phyloP scores from a whole-genome alignment of 2,113 vertebrate species.

The Pseudopipra pipra region DNA sequence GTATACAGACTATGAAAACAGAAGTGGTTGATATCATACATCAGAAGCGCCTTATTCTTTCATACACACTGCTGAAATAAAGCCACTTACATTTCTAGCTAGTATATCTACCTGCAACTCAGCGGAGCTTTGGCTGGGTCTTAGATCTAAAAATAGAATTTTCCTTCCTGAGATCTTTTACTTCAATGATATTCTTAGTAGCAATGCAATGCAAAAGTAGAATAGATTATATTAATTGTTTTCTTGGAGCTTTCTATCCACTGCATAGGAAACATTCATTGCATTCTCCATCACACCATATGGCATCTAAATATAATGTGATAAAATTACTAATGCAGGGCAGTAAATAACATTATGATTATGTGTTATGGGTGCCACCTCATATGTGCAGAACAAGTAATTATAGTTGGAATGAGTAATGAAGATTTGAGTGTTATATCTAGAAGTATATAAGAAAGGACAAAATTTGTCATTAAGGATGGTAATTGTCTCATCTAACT shows the following conservation, averaged over 20 bases:
- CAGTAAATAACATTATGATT: slow-evolving; percentile 52
- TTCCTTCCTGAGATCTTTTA: neutral
- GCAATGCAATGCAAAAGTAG: neutral
- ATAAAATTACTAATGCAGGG: slow-evolving; percentile 39
- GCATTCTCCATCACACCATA: neutral
- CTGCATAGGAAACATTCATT: neutral
- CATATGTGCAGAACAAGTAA: slow-evolving; percentile 12
- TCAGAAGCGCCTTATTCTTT: neutral
- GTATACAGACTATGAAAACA: neutral
- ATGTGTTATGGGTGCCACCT: slow-evolving; percentile 1
- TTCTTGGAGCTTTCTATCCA: neutral
- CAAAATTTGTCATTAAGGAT: slow-evolving; percentile 25
- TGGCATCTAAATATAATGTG: slow-evolving; percentile 14
- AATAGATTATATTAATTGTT: neutral
- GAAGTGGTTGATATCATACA: neutral
- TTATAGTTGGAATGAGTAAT: slow-evolving; percentile 39
- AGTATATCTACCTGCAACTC: neutral
- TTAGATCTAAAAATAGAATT: slow-evolving; percentile 19
- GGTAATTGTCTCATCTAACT: slow-evolving; percentile 38
- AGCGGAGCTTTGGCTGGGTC: neutral
- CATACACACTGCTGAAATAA: neutral
- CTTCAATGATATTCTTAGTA: neutral
- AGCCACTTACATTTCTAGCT: neutral
- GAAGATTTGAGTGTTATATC: neutral
- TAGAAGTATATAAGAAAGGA: slow-evolving; percentile 22